A percentile compares a stretch with the other conserved stretches of the same genome.
Evolutionary conservation across 2,113 vertebrate genomes (phyloP).

Genomic region (Bufo gargarizans): DNA sequence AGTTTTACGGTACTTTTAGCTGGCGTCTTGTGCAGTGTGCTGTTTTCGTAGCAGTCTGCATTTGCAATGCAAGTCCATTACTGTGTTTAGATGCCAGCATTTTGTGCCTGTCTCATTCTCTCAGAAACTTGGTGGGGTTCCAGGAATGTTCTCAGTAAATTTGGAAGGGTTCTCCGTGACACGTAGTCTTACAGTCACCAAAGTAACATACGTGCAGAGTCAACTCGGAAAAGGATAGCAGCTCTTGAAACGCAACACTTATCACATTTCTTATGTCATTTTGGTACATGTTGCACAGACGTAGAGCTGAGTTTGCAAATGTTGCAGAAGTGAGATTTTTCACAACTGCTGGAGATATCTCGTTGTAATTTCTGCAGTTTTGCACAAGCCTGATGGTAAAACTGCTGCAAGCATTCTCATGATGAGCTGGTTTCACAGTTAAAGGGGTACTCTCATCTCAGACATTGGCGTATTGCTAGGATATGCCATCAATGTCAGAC

Average conservation of each 20-base stretch:
- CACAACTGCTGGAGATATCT: neutral
- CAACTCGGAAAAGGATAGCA: neutral
- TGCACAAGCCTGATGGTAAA: neutral
- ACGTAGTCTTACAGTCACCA: neutral
- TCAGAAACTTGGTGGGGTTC: conserved; percentile 12
- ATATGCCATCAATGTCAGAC: too few species aligned
- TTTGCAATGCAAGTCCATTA: neutral
- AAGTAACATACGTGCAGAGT: neutral
- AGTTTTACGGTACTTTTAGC: neutral
- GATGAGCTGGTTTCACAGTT: neutral
- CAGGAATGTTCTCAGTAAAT: conserved; percentile 46
- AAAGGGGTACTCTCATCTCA: too few species aligned
- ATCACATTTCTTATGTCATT: conserved; percentile 8
- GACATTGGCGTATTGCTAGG: too few species aligned
- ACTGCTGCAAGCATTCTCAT: neutral
- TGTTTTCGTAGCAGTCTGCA: neutral
- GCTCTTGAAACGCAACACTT: neutral
- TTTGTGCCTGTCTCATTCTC: conserved; percentile 3
- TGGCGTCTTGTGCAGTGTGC: too few species aligned
- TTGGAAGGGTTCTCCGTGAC: conserved; percentile 36
- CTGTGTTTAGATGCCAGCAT: neutral
- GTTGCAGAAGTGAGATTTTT: neutral
- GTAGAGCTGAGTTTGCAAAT: neutral
- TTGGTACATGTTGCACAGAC: neutral
- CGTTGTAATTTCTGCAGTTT: neutral